Conservation (phyloP, 2,888 invertebrate genomes). For the Stegophylla sp. region DNA sequence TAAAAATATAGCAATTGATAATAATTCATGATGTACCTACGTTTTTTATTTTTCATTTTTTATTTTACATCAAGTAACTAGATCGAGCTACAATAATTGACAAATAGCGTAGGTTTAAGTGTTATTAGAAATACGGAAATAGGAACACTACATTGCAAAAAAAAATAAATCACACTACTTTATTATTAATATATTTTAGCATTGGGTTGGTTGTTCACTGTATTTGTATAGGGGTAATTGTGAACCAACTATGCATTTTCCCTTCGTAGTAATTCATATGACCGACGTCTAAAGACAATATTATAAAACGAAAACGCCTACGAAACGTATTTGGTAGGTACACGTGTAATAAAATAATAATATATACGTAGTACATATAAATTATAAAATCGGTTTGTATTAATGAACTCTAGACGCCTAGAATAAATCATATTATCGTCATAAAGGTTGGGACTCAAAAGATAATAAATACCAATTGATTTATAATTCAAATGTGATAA, state of each 20-base stretch:
- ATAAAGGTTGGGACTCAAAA: too few species aligned
- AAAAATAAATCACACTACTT: neutral
- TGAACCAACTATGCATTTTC: neutral
- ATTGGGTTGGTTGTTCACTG: neutral
- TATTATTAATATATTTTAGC: neutral
- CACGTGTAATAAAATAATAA: neutral
- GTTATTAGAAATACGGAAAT: neutral
- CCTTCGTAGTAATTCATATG: neutral
- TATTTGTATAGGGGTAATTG: neutral
- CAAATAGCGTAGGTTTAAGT: neutral
- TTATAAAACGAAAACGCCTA: neutral
- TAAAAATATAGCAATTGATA: neutral
- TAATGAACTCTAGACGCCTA: neutral
- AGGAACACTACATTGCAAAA: neutral
- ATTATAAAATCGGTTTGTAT: neutral
- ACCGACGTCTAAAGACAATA: neutral
- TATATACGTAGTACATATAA: neutral
- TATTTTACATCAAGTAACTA: neutral
- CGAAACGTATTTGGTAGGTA: neutral
- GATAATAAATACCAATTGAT: too few species aligned
- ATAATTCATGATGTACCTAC: conserved; percentile 9
- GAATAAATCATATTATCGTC: neutral
- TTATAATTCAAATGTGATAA: too few species aligned
- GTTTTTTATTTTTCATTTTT: neutral
- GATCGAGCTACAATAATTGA: neutral